These are phyloP conservation scores for Cebidichthys violaceus DNA, from an alignment of 2,113 vertebrate genomes.

Conservation along the genomic window DNA sequence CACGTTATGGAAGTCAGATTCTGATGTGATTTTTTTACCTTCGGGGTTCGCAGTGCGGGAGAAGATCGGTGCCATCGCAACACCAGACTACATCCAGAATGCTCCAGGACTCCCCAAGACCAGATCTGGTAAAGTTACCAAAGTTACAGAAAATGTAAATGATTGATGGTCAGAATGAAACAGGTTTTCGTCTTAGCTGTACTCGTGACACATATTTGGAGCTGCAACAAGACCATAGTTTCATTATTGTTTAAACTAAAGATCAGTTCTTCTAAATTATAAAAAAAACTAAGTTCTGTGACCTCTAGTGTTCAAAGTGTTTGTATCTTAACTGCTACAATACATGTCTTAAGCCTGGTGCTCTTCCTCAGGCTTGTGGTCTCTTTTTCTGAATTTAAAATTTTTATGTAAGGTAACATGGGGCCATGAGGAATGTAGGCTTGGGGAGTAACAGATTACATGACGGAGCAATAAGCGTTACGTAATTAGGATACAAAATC, in stretches of 20 bases:
- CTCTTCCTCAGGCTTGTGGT: too few species aligned
- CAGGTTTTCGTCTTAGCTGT: neutral
- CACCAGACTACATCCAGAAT: conserved; percentile 96
- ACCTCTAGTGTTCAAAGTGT: too few species aligned
- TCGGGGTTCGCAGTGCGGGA: conserved; percentile 87
- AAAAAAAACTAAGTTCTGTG: neutral
- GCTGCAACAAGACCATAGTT: neutral
- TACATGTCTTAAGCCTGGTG: too few species aligned
- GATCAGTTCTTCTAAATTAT: neutral
- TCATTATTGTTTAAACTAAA: neutral
- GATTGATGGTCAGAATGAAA: neutral
- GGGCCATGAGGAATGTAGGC: too few species aligned
- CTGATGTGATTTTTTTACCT: neutral
- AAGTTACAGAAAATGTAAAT: neutral
- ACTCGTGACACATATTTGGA: neutral
- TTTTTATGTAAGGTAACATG: too few species aligned
- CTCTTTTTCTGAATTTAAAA: too few species aligned
- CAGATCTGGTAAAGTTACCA: conserved; percentile 88
- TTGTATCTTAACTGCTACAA: too few species aligned
- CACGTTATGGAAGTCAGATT: neutral
- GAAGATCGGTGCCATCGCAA: conserved; percentile 97
- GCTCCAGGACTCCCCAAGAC: conserved; percentile 97
- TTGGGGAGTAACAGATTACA: too few species aligned
- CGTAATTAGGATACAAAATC: too few species aligned
- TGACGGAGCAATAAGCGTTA: too few species aligned